These are phyloP conservation scores for Chionomys nivalis DNA, from an alignment of 2,113 vertebrate species.

Conservation along the genomic window DNA sequence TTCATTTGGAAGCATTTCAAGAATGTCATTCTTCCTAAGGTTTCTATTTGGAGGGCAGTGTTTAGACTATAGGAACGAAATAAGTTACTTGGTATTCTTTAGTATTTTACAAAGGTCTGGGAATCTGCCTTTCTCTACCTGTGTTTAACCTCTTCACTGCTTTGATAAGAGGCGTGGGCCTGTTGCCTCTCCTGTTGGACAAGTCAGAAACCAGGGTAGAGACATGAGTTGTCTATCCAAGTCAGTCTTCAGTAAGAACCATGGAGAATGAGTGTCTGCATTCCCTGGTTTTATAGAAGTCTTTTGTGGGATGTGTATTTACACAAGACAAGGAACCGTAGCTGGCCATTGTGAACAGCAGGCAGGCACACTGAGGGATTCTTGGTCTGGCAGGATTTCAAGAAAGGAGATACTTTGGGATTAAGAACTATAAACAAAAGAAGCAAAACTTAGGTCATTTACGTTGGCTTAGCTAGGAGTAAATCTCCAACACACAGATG, in stretches of 20 bases:
- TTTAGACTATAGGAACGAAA: constrained; percentile 43
- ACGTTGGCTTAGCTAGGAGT: constrained; percentile 9
- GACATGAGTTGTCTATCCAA: background rate
- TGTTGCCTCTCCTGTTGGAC: background rate
- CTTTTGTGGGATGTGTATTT: constrained; percentile 27
- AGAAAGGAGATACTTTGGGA: constrained; percentile 20
- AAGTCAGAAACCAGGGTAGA: background rate
- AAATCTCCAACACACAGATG: background rate
- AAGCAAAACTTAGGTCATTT: constrained; percentile 30
- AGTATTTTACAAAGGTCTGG: background rate
- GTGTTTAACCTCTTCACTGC: background rate
- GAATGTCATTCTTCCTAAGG: constrained; percentile 72
- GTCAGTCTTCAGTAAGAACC: background rate
- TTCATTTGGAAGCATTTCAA: constrained; percentile 67
- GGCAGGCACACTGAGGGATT: constrained; percentile 34
- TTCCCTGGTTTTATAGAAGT: background rate
- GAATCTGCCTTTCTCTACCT: background rate
- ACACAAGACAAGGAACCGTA: background rate
- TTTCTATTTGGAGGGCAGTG: constrained; percentile 34
- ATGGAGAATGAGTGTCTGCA: background rate
- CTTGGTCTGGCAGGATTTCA: constrained; percentile 35
- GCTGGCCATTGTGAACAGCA: constrained; percentile 22
- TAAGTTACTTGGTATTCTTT: background rate
- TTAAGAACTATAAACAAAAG: constrained; percentile 5
- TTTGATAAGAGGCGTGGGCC: background rate